phyloP scores from a whole-genome alignment of 1,140 invertebrate genomes.

The Drosophila littoralis region DNA sequence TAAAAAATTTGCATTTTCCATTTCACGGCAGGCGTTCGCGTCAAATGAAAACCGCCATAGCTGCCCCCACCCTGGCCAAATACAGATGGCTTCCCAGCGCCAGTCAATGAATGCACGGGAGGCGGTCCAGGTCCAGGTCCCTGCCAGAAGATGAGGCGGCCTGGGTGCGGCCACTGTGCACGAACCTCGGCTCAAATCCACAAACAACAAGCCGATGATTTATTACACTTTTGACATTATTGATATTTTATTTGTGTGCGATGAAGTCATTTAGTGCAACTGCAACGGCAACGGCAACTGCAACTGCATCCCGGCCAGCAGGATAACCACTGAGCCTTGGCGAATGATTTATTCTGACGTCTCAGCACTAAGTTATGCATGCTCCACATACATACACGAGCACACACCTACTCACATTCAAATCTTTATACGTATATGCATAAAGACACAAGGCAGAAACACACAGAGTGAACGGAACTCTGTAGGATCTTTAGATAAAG shows the following conservation, averaged over 20 bases:
- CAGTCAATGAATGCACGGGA: conserved; percentile 14
- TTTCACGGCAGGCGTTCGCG: conserved; percentile 49
- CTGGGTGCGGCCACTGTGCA: background rate
- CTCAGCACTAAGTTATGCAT: conserved; percentile 8
- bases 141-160: conserved; percentile 16
- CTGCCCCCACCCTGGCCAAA: background rate
- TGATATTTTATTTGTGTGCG: conserved; percentile 78
- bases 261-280: conserved; percentile 66
- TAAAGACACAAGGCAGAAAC: background rate
- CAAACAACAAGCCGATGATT: conserved; percentile 54
- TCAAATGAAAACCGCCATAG: conserved; percentile 58
- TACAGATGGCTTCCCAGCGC: background rate
- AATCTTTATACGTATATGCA: background rate
- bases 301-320: background rate
- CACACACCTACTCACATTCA: background rate
- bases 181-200: conserved; percentile 1
- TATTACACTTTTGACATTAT: conserved; percentile 72
- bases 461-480: background rate
- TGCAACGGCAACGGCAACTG: conserved; percentile 16
- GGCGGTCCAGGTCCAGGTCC: conserved; percentile 1
- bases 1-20: conserved; percentile 75
- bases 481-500: background rate
- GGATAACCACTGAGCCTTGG: background rate
- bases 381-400: too few species aligned
- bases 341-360: conserved; percentile 29